phyloP scores from a whole-genome alignment of 2,113 vertebrate genomes.

The Alethe castanea region DNA sequence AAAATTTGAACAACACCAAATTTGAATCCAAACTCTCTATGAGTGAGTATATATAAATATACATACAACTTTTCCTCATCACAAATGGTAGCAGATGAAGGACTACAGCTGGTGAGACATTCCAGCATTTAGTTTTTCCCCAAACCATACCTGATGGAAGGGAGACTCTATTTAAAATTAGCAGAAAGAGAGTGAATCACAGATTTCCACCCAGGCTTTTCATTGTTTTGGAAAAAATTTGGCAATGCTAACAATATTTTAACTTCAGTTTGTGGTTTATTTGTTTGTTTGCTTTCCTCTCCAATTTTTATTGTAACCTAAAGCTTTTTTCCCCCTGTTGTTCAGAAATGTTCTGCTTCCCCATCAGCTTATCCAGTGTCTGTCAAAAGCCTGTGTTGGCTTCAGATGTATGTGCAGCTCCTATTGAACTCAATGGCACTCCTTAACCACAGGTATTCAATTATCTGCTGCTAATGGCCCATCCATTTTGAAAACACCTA shows the following conservation, averaged over 20 bases:
- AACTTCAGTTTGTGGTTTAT: neutral
- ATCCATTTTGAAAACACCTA: conserved; percentile 31
- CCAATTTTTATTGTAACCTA: neutral
- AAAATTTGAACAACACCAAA: neutral
- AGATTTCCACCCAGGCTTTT: neutral
- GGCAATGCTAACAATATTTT: neutral
- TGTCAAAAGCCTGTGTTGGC: neutral
- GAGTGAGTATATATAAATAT: neutral
- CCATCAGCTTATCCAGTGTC: neutral
- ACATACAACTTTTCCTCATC: neutral
- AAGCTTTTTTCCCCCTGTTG: neutral
- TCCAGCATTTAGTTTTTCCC: neutral
- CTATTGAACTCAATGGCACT: neutral
- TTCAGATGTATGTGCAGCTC: neutral
- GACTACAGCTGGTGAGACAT: neutral
- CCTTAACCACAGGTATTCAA: conserved; percentile 10
- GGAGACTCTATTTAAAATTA: neutral
- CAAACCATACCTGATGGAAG: neutral
- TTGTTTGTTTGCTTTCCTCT: neutral
- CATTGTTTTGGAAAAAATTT: neutral
- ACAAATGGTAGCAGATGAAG: neutral
- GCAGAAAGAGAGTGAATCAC: neutral
- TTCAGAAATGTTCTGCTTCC: neutral
- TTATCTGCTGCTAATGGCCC: conserved; percentile 4
- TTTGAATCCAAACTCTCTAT: neutral